Conservation (phyloP, 1,140 invertebrate genomes). For the Telenomus remus region DNA sequence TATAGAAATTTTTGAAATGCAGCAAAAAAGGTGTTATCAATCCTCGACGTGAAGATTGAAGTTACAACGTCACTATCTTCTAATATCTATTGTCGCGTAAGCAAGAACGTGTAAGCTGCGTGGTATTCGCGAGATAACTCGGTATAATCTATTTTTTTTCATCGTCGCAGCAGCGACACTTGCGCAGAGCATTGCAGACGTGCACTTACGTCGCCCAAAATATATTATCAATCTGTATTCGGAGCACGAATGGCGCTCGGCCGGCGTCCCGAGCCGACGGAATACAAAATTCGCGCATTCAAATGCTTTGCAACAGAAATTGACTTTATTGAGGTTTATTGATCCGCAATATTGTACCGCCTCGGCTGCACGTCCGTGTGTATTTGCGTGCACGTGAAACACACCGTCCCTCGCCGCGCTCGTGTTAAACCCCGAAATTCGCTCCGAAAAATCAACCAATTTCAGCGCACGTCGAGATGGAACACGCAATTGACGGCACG, state of each 20-base stretch:
- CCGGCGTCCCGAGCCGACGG: slow-evolving; percentile 63
- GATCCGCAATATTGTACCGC: slow-evolving; percentile 75
- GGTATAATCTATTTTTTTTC: slow-evolving; percentile 41
- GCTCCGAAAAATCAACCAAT: slow-evolving; percentile 26
- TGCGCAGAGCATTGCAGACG: slow-evolving; percentile 39
- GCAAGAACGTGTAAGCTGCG: slow-evolving; percentile 4
- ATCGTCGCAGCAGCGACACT: slow-evolving; percentile 19
- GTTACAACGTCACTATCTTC: slow-evolving; percentile 25
- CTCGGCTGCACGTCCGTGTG: slow-evolving; percentile 12
- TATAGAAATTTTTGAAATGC: no score
- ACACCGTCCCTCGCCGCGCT: neutral
- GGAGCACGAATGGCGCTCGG: slow-evolving; percentile 67
- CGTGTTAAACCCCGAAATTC: neutral
- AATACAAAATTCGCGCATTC: slow-evolving; percentile 76
- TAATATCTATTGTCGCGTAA: slow-evolving; percentile 41
- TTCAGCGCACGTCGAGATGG: slow-evolving; percentile 23
- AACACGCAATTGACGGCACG: slow-evolving; percentile 22
- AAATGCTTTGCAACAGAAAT: slow-evolving; percentile 75
- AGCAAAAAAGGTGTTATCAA: slow-evolving; percentile 4
- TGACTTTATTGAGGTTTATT: slow-evolving; percentile 77
- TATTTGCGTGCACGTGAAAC: slow-evolving; percentile 35
- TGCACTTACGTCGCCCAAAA: slow-evolving; percentile 62
- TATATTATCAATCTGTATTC: slow-evolving; percentile 74
- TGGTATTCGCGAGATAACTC: slow-evolving; percentile 37
- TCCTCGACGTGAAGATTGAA: neutral